These are phyloP conservation scores for Rhorus exstirpatorius DNA, from an alignment of 2,888 invertebrate species.

Conservation along the genomic window DNA sequence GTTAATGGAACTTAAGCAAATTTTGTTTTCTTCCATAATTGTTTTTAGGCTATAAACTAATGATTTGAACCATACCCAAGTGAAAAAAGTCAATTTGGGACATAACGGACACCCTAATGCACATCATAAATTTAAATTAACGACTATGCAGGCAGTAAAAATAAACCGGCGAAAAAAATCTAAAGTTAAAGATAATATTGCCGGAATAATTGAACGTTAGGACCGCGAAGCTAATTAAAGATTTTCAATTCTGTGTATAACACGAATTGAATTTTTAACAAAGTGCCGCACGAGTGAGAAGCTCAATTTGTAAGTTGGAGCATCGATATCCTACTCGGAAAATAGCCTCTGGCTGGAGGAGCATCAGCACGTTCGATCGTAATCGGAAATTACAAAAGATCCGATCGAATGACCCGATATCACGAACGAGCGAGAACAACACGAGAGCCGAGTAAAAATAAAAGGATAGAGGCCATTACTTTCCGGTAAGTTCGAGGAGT, in stretches of 20 bases:
- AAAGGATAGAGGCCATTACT: conserved; percentile 42
- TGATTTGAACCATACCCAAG: too few species aligned
- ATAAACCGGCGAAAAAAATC: neutral
- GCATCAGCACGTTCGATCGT: conserved; percentile 48
- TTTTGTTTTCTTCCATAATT: too few species aligned
- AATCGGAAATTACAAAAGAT: conserved; percentile 55
- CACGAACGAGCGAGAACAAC: conserved; percentile 29
- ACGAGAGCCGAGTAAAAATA: conserved; percentile 22
- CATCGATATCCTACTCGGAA: conserved; percentile 1
- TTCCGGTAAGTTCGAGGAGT: conserved; percentile 18
- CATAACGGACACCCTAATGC: too few species aligned
- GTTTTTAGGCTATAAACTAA: too few species aligned
- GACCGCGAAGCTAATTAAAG: neutral
- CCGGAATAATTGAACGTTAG: neutral
- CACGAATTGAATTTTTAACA: neutral
- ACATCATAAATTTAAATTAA: too few species aligned
- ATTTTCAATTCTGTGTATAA: neutral
- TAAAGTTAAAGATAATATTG: neutral
- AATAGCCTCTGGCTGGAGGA: conserved; percentile 20
- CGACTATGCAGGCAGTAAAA: too few species aligned
- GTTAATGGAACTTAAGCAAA: too few species aligned
- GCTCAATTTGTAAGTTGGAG: conserved; percentile 34
- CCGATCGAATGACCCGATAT: conserved; percentile 46
- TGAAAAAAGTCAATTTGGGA: too few species aligned
- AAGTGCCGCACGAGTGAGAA: conserved; percentile 2